These are phyloP conservation scores for Pandemis cinnamomeana DNA, from an alignment of 2,888 invertebrate species.

Conservation along the genomic window DNA sequence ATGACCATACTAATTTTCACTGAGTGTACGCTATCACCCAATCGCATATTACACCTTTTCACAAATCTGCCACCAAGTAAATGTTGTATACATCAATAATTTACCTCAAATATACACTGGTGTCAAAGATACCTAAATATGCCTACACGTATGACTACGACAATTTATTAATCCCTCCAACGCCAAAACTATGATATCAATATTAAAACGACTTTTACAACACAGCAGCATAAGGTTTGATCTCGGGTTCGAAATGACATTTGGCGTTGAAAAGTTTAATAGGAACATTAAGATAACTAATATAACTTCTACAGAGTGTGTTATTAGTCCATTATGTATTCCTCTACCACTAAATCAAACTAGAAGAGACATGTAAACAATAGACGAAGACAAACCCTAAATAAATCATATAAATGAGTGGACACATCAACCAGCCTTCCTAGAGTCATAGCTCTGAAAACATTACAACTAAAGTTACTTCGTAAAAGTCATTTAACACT, in stretches of 20 bases:
- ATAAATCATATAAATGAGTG: constrained; percentile 68
- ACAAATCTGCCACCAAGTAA: constrained; percentile 30
- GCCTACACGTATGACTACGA: constrained; percentile 35
- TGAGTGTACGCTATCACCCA: constrained; percentile 36
- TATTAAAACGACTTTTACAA: neutral
- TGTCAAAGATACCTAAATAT: constrained; percentile 29
- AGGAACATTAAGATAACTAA: constrained; percentile 23
- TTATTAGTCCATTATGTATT: constrained; percentile 22
- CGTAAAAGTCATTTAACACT: constrained; percentile 48
- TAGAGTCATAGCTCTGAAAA: constrained; percentile 65
- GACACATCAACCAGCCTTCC: constrained; percentile 80
- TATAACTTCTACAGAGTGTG: constrained; percentile 33
- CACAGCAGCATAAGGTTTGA: neutral
- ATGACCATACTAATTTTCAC: constrained; percentile 56
- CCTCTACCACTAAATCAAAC: constrained; percentile 41
- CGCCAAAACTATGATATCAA: neutral
- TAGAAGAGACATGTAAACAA: constrained; percentile 43
- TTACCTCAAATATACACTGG: constrained; percentile 34
- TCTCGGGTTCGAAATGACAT: neutral
- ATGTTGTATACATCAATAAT: constrained; percentile 23
- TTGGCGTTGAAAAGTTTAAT: constrained; percentile 11
- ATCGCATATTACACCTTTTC: constrained; percentile 16
- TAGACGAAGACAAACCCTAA: constrained; percentile 49
- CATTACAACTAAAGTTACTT: constrained; percentile 62
- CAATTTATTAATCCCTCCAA: constrained; percentile 7